These are phyloP conservation scores for Gisinianus flammeolus DNA, from an alignment of 2,888 invertebrate species.

Conservation along the genomic window DNA sequence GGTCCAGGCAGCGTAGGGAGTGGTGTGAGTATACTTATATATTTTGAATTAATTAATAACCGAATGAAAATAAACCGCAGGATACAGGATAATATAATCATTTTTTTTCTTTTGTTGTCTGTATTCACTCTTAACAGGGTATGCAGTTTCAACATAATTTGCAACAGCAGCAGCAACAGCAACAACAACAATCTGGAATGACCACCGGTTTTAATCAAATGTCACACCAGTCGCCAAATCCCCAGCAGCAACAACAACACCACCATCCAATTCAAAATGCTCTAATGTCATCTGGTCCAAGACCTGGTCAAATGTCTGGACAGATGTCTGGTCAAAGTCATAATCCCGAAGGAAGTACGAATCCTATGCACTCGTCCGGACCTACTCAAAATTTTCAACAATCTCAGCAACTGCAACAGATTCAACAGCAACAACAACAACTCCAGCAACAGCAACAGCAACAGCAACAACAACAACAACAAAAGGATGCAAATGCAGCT, in stretches of 20 bases:
- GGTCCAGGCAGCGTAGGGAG: conserved; percentile 2
- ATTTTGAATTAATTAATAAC: not conserved
- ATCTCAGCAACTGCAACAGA: conserved; percentile 60
- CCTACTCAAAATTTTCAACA: conserved; percentile 54
- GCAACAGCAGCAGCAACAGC: conserved; percentile 39
- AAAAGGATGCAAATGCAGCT: conserved; percentile 85
- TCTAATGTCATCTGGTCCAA: not conserved
- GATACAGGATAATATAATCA: too few relatives aligned
- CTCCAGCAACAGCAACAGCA: not conserved
- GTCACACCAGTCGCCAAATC: conserved; percentile 20
- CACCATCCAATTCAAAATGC: conserved; percentile 41
- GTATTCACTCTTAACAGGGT: not conserved
- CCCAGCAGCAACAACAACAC: conserved; percentile 45
- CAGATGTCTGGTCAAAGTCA: not conserved
- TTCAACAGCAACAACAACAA: conserved; percentile 57
- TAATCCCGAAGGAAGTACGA: conserved; percentile 16
- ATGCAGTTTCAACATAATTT: conserved; percentile 63
- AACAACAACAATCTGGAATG: conserved; percentile 58
- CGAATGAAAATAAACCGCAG: not conserved
- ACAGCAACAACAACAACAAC: not conserved
- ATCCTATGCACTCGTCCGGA: not conserved
- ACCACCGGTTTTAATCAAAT: conserved; percentile 7
- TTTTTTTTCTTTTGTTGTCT: not conserved
- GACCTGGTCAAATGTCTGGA: not conserved
- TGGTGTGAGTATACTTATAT: not conserved